Evolutionary conservation across 2,113 vertebrate species (phyloP), one percentile per base, ranked within the genome.

Genomic region (Myxocyprinus asiaticus): DNA sequence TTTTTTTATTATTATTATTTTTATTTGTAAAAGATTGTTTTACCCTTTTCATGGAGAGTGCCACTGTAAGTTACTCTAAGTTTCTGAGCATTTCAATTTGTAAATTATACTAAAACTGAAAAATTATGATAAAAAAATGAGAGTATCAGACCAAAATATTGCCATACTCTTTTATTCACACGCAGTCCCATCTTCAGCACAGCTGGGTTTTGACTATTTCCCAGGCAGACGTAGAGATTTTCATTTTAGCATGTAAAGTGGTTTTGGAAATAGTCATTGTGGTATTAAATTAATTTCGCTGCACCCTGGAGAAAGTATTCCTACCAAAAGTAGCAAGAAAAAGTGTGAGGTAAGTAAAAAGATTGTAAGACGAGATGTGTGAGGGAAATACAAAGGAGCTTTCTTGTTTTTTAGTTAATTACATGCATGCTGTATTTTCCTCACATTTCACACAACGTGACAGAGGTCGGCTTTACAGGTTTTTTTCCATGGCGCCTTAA

Each of bases 401-500:
- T 48, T 15, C 42, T 77, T 61, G 58, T 67, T 78, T 75, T 64
- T 9, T 1, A 70, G n/a, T 53, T 77, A 83, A 64, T 48, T 69
- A 48, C 77, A 71, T 15, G 15, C 33, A 48, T 56, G 42, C 67
- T 63, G 12, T 7, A 44, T 80, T 12, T 12, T 47, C 53, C 50
- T 71, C 58, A 65, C 15, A 33, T 79, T 82, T 76, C 43, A 22
- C 47, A 43, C 33, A 80, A n/a, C 0, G 0, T 70, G 71, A 79
- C 72, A 51, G 47, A 2, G 9, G 7, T 4, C 22, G 22, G 22
- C 6, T 68, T 75, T 12, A 22, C 47, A 17, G 22, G 22, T 33
- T 33, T 33, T 1, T 33, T 33, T 63, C 71, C 4, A 79, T 68
- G 70, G 65, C 63, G 75, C 22, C 22, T 33, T 33, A 79, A 65